phyloP scores from a whole-genome alignment of 2,113 vertebrate species.

The Mobula birostris region DNA sequence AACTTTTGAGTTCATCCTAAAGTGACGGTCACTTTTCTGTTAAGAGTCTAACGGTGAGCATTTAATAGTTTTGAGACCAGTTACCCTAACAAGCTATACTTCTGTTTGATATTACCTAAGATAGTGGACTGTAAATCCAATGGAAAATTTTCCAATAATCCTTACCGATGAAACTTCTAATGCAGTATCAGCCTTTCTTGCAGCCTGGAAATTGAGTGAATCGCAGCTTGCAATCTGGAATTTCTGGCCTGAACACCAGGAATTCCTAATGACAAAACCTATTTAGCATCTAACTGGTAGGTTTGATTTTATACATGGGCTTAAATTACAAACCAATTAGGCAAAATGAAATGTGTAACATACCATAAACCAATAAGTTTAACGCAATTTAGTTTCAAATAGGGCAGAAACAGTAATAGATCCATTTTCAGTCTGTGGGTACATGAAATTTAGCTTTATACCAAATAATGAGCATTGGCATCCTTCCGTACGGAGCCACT shows the following conservation, averaged over 20 bases:
- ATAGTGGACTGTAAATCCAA: neutral
- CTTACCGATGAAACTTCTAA: neutral
- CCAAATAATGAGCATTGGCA: neutral
- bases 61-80: neutral
- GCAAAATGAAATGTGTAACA: neutral
- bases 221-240: constrained; percentile 16
- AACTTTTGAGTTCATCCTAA: neutral
- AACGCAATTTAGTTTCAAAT: constrained; percentile 11
- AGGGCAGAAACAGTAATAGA: neutral
- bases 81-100: neutral
- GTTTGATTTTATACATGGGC: neutral
- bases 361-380: constrained; percentile 7
- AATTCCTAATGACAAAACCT: neutral
- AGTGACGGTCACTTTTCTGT: constrained; percentile 27
- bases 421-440: constrained; percentile 10
- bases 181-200: constrained; percentile 20
- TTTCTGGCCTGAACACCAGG: constrained; percentile 20
- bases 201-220: constrained; percentile 31
- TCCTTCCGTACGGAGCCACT: neutral
- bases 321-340: constrained; percentile 3
- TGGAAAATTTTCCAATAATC: neutral
- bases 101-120: constrained; percentile 14
- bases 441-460: neutral
- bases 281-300: neutral
- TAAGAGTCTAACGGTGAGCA: neutral